These are phyloP conservation scores for Drosophila neotestacea DNA, from an alignment of 2,888 invertebrate genomes.

Conservation along the genomic window DNA sequence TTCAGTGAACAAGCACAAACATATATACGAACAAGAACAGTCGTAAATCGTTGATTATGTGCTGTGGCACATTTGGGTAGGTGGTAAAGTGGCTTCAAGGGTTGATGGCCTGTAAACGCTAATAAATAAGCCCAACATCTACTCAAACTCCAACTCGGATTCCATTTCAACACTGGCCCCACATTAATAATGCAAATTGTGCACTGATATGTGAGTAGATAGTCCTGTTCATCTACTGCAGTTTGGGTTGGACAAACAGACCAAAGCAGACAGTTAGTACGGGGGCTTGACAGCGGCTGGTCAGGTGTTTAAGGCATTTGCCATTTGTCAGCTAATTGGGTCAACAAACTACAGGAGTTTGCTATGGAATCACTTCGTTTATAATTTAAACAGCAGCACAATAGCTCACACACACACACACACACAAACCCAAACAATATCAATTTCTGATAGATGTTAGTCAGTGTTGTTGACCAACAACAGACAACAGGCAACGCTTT, in stretches of 20 bases:
- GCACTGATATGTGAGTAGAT: slow-evolving; percentile 51
- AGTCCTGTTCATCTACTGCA: slow-evolving; percentile 14
- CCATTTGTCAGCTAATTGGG: slow-evolving; percentile 66
- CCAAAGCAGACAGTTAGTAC: not conserved
- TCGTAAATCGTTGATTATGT: slow-evolving; percentile 32
- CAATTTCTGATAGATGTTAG: slow-evolving; percentile 47
- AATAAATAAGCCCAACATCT: slow-evolving; percentile 41
- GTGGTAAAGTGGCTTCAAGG: not conserved
- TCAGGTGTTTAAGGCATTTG: slow-evolving; percentile 47
- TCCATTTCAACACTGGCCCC: slow-evolving; percentile 44
- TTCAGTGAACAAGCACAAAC: slow-evolving; percentile 9
- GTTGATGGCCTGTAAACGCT: slow-evolving; percentile 15
- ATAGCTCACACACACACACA: slow-evolving; percentile 13
- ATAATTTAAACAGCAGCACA: slow-evolving; percentile 55
- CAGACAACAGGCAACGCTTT: slow-evolving; percentile 45
- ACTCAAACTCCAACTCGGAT: slow-evolving; percentile 17
- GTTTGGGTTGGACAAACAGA: not conserved
- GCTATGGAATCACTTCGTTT: slow-evolving; percentile 47
- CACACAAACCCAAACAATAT: slow-evolving; percentile 24
- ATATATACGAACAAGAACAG: not conserved
- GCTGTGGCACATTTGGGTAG: not conserved
- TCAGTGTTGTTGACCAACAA: slow-evolving; percentile 12
- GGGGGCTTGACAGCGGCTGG: slow-evolving; percentile 4
- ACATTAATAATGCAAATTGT: slow-evolving; percentile 66
- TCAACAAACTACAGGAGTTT: slow-evolving; percentile 58